phyloP scores from a whole-genome alignment of 2,797 vertebrate species.

The Hydrolagus colliei region DNA sequence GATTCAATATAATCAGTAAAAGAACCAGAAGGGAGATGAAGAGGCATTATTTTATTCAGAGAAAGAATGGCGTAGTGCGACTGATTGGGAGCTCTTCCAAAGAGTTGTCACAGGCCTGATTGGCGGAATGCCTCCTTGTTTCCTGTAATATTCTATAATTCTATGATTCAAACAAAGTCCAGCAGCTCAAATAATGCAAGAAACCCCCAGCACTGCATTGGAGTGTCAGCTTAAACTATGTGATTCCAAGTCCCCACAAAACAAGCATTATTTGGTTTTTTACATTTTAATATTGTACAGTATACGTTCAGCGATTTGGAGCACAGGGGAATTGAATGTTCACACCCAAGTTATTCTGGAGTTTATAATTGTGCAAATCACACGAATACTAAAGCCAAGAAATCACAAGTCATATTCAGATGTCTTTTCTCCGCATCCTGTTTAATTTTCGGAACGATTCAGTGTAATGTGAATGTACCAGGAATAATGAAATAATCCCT shows the following conservation, averaged over 20 bases:
- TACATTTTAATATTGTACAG: not conserved
- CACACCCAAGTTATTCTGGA: not conserved
- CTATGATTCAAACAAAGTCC: too few species aligned
- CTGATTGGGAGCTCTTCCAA: too few species aligned
- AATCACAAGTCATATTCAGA: not conserved
- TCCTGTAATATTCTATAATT: too few species aligned
- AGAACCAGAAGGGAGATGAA: too few species aligned
- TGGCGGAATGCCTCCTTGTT: too few species aligned
- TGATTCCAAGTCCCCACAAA: not conserved
- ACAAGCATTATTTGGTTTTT: not conserved
- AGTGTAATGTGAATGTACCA: not conserved
- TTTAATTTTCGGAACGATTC: not conserved
- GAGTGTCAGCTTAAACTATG: too few species aligned
- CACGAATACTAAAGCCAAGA: not conserved
- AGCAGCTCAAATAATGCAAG: not conserved
- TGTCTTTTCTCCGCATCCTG: not conserved
- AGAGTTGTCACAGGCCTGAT: too few species aligned
- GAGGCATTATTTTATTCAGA: too few species aligned
- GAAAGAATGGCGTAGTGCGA: too few species aligned
- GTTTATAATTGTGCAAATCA: not conserved
- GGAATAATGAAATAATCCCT: not conserved
- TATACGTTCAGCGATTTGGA: not conserved
- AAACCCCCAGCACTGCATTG: not conserved
- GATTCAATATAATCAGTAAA: too few species aligned
- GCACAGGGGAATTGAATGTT: not conserved